Evolutionary conservation across 2,888 invertebrate genomes (phyloP).

Genomic region (Ellobium chinense): DNA sequence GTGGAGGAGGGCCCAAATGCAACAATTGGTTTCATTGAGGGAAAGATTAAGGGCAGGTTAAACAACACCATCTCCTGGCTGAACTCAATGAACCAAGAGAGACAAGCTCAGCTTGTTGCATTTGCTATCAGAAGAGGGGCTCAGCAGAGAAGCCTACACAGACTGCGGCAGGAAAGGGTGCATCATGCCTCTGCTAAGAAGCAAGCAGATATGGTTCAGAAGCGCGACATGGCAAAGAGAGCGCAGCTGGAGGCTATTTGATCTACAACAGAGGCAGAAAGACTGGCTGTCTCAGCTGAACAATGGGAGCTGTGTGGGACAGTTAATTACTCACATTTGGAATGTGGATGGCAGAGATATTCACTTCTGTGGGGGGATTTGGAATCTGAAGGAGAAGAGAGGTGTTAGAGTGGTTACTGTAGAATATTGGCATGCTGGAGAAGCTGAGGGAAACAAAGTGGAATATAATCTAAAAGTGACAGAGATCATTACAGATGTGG

Average conservation of each 20-base stretch:
- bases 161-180: no score
- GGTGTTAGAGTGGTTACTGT: no score
- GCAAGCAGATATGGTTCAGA: neutral
- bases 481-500: no score
- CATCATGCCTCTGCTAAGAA: neutral
- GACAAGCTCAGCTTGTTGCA: neutral
- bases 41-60: neutral
- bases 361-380: neutral
- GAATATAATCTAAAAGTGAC: no score
- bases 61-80: neutral
- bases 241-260: neutral
- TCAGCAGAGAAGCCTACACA: neutral
- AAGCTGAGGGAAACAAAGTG: no score
- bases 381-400: no score
- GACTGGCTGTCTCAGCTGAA: no score
- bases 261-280: neutral
- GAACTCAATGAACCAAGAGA: neutral
- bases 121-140: neutral
- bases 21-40: no score
- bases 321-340: no score
- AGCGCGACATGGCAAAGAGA: neutral
- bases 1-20: neutral
- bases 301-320: no score
- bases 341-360: neutral
- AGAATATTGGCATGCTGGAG: no score